Evolutionary conservation across 2,888 invertebrate species (phyloP).

Genomic region (Pantelozetes paolii): DNA sequence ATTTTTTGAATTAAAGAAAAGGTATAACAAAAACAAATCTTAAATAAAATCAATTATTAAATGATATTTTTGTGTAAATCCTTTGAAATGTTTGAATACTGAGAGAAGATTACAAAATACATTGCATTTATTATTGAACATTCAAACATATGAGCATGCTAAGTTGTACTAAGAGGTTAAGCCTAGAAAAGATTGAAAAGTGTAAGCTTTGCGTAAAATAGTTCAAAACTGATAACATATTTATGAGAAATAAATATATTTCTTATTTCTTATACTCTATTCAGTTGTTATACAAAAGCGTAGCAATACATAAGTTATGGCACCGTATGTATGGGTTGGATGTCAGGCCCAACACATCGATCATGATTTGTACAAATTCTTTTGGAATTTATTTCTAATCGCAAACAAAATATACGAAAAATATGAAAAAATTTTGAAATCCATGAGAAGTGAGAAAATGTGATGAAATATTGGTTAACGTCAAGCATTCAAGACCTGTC

Average conservation of each 20-base stretch:
- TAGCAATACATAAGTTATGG: not conserved
- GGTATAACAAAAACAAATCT: too few relatives aligned
- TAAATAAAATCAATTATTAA: too few relatives aligned
- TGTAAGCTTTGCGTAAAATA: too few relatives aligned
- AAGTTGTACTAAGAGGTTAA: too few relatives aligned
- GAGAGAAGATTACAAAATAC: too few relatives aligned
- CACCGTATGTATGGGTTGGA: not conserved
- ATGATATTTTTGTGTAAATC: too few relatives aligned
- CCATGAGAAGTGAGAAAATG: not conserved
- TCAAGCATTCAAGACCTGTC: not conserved
- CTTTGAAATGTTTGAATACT: too few relatives aligned
- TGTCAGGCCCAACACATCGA: conserved; percentile 7
- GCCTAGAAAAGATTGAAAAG: too few relatives aligned
- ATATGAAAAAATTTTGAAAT: not conserved
- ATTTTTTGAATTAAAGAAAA: too few relatives aligned
- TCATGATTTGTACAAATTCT: not conserved
- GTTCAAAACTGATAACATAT: conserved; percentile 12
- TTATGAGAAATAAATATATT: conserved; percentile 15
- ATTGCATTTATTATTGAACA: too few relatives aligned
- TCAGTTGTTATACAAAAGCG: not conserved
- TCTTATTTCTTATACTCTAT: not conserved
- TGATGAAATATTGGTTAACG: conserved; percentile 4
- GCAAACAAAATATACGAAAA: not conserved
- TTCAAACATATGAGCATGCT: too few relatives aligned
- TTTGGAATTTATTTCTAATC: not conserved